Percentiles rank a stretch among this genome's conserved stretches.
phyloP scores from a whole-genome alignment of 2,113 vertebrate species.

The Limnothrissa miodon region DNA sequence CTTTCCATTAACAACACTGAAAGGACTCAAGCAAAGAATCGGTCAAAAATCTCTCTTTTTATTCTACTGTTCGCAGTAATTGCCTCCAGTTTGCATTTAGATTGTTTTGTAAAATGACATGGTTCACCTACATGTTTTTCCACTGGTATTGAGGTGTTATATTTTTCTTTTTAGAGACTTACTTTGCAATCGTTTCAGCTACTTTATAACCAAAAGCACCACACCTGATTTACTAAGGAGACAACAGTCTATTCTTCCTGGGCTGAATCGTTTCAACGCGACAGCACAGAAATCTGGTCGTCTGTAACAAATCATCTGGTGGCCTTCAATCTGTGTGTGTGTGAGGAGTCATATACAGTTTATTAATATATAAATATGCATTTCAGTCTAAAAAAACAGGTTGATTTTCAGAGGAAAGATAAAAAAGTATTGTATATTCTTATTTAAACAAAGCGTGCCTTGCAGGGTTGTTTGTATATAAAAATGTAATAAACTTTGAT shows the following conservation, averaged over 20 bases:
- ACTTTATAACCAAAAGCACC: not conserved
- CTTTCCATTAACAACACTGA: too few species aligned
- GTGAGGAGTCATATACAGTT: not conserved
- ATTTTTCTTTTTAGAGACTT: not conserved
- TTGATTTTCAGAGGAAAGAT: not conserved
- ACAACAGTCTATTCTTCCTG: not conserved
- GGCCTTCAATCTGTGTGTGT: constrained; percentile 14
- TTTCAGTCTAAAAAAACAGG: not conserved
- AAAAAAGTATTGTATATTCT: constrained; percentile 65
- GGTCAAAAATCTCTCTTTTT: not conserved
- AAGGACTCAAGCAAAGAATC: not conserved
- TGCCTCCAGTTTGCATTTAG: not conserved
- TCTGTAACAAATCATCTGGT: not conserved
- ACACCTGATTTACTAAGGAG: not conserved
- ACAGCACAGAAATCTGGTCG: not conserved
- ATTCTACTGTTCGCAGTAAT: not conserved
- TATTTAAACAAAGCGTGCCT: constrained; percentile 81
- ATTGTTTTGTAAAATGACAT: not conserved
- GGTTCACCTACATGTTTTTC: not conserved
- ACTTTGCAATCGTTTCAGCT: not conserved
- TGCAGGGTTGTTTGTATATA: constrained; percentile 80
- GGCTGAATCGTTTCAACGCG: not conserved
- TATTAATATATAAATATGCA: constrained; percentile 10
- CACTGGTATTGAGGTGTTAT: not conserved
- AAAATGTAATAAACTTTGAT: constrained; percentile 77